Base-by-base conservation (phyloP, 1,140 invertebrate genomes). In the Heliconius hewitsoni region DNA sequence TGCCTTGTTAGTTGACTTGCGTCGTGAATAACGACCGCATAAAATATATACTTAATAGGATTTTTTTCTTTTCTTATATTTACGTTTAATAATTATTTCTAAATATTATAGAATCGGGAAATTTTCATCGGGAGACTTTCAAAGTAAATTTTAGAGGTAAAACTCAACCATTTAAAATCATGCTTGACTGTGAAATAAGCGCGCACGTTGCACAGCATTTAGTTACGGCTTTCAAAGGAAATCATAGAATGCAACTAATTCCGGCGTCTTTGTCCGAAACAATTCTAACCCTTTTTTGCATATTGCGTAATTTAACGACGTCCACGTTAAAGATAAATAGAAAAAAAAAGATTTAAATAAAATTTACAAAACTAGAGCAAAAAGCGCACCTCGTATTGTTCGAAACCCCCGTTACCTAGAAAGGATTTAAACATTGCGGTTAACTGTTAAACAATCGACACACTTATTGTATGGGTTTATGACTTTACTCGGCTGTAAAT, bases 401-500 rank as follows among this genome's bases (percentile, higher is more conserved):
- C 86, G 82, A 46, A 86, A 90, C 83, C 84, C 85, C 80, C 78
- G 76, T 86, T 92, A 92, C 91, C 90, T 91, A 91, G 90, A 94
- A 92, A 91, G 90, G 93, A 90, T 91, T 94, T 88, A 89, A 93
- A 90, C 85, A 91, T 91, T 93, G 91, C 90, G 93, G 91, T 94
- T 91, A 92, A 93, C 88, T 90, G 91, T 94, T 90, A 88, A 94
- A 93, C 91, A 94, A 93, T 94, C 88, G 87, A 88, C 90, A 93
- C 91, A 91, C 91, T 94, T 94, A 93, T 93, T 91, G 91, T 90
- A 84, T 84, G 89, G 84, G 85, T 92, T 94, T 94, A 94, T 89
- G 89, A 85, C 42, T 46, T 46, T 46, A 2, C 75, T 76, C 55
- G 86, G 90, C 80, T 90, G 91, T 94, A 93, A 94, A 94, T 94